Percentiles rank a stretch among this genome's conserved stretches.
Evolutionary conservation across 2,797 vertebrate genomes (phyloP).

Genomic region (Orestias chungarensis): DNA sequence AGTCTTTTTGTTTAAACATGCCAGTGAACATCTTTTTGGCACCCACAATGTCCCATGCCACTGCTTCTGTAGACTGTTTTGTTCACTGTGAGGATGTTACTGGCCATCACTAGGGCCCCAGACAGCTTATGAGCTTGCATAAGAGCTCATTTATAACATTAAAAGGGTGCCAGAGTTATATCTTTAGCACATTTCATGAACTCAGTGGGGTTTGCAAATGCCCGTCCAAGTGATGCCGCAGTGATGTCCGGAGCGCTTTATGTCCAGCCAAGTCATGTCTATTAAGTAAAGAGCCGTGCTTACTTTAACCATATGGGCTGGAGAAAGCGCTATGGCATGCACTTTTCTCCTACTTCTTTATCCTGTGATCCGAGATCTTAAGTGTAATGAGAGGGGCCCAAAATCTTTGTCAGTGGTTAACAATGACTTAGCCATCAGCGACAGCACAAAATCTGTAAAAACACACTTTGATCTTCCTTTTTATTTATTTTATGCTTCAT

Average conservation of each 20-base stretch:
- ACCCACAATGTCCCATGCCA: slow-evolving; percentile 29
- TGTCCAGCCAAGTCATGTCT: slow-evolving; percentile 53
- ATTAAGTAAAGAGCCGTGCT: slow-evolving; percentile 33
- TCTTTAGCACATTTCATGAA: slow-evolving; percentile 73
- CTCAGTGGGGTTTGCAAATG: slow-evolving; percentile 50
- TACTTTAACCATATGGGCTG: slow-evolving; percentile 26
- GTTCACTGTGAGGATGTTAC: slow-evolving; percentile 60
- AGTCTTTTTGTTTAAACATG: slow-evolving; percentile 18
- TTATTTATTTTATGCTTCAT: background rate
- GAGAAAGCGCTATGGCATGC: slow-evolving; percentile 4
- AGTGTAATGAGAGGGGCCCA: slow-evolving; percentile 34
- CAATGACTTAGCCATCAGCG: slow-evolving; percentile 59
- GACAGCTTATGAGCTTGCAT: slow-evolving; percentile 54
- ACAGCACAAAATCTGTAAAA: slow-evolving; percentile 19
- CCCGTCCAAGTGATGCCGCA: slow-evolving; percentile 52
- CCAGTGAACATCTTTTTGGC: slow-evolving; percentile 29
- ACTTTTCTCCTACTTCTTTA: background rate
- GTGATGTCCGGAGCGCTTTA: slow-evolving; percentile 32
- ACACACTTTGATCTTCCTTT: background rate
- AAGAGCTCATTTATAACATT: slow-evolving; percentile 75
- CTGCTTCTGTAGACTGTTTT: slow-evolving; percentile 30
- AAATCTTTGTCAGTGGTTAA: slow-evolving; percentile 39
- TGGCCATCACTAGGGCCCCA: slow-evolving; percentile 9
- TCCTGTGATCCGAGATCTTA: slow-evolving; percentile 31
- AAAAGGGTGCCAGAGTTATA: slow-evolving; percentile 50